These are phyloP conservation scores for Stomatorhinus walkeri DNA, from an alignment of 2,797 vertebrate species.

Conservation along the genomic window DNA sequence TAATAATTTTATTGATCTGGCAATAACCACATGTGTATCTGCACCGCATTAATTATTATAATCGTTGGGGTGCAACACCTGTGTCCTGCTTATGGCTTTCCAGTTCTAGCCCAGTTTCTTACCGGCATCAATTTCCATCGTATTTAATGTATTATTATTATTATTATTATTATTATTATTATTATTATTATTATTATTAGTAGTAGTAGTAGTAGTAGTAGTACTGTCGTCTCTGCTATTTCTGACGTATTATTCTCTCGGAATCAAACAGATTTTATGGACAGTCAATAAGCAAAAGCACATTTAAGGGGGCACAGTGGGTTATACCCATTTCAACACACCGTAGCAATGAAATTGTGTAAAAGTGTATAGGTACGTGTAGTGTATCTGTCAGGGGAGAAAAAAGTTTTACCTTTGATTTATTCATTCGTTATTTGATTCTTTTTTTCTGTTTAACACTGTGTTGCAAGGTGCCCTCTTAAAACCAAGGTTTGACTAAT, in stretches of 20 bases:
- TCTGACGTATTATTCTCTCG: not conserved
- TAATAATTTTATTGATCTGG: not conserved
- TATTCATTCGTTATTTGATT: not conserved
- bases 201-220: too few relatives aligned
- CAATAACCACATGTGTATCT: not conserved
- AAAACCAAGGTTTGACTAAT: not conserved
- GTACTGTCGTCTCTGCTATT: not conserved
- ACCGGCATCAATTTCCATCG: not conserved
- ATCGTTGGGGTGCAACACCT: not conserved
- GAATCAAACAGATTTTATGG: not conserved
- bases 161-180: not conserved
- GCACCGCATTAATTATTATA: not conserved
- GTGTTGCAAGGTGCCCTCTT: not conserved
- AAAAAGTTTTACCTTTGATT: not conserved
- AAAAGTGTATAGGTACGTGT: not conserved
- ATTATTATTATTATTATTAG: not conserved
- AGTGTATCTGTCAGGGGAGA: not conserved
- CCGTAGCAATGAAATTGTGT: not conserved
- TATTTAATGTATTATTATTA: not conserved
- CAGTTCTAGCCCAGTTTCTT: not conserved
- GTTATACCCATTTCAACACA: not conserved
- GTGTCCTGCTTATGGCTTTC: not conserved
- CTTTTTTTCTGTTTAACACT: not conserved
- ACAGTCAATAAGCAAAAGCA: not conserved
- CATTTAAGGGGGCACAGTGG: not conserved